Conservation (phyloP, 2,797 vertebrate genomes). For the Carduelis carduelis region DNA sequence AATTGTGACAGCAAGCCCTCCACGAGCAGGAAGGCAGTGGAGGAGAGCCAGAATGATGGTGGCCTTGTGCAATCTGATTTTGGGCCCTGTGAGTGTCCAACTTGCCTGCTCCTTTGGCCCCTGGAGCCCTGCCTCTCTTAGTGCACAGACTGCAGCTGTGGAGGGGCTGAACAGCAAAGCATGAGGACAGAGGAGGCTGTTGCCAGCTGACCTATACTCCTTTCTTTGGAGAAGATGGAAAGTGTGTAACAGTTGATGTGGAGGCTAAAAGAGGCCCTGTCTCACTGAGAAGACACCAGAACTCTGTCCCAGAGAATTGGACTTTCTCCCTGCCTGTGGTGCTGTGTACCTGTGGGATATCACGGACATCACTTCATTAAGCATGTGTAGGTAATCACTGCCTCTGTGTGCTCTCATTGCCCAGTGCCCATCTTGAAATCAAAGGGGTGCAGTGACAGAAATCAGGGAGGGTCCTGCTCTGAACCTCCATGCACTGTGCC, state of each 20-base stretch:
- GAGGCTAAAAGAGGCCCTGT: not conserved
- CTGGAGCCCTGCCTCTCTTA: not conserved
- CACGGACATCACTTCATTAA: not conserved
- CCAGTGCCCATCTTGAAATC: not conserved
- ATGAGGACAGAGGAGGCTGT: not conserved
- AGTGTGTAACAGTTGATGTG: not conserved
- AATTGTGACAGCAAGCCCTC: not conserved
- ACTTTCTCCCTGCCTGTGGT: not conserved
- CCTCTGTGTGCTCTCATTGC: not conserved
- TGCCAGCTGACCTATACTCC: not conserved
- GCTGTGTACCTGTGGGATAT: rapidly evolving
- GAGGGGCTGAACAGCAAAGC: not conserved
- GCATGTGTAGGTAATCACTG: rapidly evolving
- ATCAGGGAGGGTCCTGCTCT: not conserved
- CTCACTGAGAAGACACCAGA: not conserved
- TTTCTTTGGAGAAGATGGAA: not conserved
- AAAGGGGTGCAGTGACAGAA: not conserved
- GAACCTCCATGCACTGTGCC: not conserved
- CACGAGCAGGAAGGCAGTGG: not conserved
- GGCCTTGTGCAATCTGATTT: not conserved
- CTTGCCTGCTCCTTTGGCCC: not conserved
- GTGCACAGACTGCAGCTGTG: not conserved
- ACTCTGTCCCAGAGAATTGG: not conserved
- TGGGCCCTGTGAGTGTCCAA: not conserved
- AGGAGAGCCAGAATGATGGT: not conserved